Evolutionary conservation across 1,140 invertebrate species (phyloP).

Genomic region (Drosophila kikkawai): DNA sequence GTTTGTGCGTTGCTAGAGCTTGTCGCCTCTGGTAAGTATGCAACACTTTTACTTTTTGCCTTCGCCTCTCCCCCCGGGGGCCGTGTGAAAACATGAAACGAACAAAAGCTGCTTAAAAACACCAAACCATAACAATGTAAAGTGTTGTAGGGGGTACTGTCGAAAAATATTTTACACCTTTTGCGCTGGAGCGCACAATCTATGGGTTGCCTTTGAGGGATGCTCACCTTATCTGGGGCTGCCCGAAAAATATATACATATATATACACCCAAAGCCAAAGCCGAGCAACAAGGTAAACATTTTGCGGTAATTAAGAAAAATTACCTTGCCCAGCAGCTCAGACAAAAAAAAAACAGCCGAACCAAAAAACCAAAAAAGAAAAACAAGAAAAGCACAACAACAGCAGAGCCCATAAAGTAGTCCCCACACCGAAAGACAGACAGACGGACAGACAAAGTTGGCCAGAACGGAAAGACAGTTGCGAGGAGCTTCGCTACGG

Average conservation of each 20-base stretch:
- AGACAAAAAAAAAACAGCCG: conserved; percentile 31
- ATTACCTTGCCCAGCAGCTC: conserved; percentile 70
- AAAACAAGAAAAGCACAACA: conserved; percentile 47
- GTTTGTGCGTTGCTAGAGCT: conserved; percentile 17
- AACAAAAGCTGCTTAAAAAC: conserved; percentile 75
- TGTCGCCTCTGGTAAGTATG: conserved; percentile 67
- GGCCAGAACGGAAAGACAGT: conserved; percentile 50
- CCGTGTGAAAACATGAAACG: conserved; percentile 52
- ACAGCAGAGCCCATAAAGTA: conserved; percentile 65
- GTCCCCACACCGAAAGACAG: conserved; percentile 39
- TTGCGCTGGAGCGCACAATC: conserved; percentile 57
- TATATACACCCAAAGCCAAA: conserved; percentile 42
- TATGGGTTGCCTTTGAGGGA: conserved; percentile 49
- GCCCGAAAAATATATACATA: conserved; percentile 36
- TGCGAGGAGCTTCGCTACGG: conserved; percentile 33
- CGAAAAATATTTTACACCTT: conserved; percentile 80
- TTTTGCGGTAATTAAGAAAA: conserved; percentile 83
- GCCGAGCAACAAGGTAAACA: conserved; percentile 79
- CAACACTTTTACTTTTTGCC: conserved; percentile 66
- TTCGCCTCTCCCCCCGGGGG: background rate
- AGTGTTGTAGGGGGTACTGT: conserved; percentile 49
- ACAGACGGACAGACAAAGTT: conserved; percentile 42
- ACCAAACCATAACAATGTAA: conserved; percentile 68
- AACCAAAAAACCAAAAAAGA: conserved; percentile 31
- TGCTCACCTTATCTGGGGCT: conserved; percentile 62